Evolutionary conservation across 1,140 invertebrate genomes (phyloP), one percentile per base, ranked within the genome.

Genomic region (Lordiphosa mommai): DNA sequence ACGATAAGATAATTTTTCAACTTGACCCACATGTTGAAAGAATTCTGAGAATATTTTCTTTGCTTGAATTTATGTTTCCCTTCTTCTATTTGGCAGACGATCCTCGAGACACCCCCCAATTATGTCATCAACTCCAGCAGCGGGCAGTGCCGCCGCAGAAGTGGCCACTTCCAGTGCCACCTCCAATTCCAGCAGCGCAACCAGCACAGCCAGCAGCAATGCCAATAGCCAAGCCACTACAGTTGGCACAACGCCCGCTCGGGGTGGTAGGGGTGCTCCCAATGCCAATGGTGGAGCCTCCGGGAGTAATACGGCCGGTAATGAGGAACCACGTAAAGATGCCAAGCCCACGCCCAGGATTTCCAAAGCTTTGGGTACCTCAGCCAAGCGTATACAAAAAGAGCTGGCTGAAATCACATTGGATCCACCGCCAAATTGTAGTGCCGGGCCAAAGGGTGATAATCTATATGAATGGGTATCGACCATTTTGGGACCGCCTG

Each of bases 391-490:
- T 85, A 98, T 98, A 90, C 97, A 98, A 89, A 98, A 98, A 88
- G 97, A 99, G 90, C 89, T 99, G 61, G 97, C 97, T 38, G 97
- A 99, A 91, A 98, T 99, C 65, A 98, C 97, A 70, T 89, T 98
- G 59, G 97, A 99, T 90, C 97, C 97, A 43, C 97, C 97, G 30
- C 97, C 97, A 63, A 99, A 98, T 90, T 99, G 97, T 82, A 97
- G 96, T 91, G 98, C 97, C 51, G 97, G 97, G 0, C 97, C 97
- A 1, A 99, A 98, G 91, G 97, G 96, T 20, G 97, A 99, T 89
- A 98, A 99, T 90, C 91, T 99, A 36, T 99, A 98, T 89, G 97
- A 99, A 90, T 99, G 98, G 98, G 96, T 98, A 0, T 98, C 97
- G 0, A 99, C 97, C 16, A 99, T 99, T 73, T 90, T 99, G 44